Percentiles rank a stretch among this genome's conserved stretches.
These are phyloP conservation scores for Cladopsammia gracilis DNA, from an alignment of 64 coral and sea anemone species.

Conservation along the genomic window DNA sequence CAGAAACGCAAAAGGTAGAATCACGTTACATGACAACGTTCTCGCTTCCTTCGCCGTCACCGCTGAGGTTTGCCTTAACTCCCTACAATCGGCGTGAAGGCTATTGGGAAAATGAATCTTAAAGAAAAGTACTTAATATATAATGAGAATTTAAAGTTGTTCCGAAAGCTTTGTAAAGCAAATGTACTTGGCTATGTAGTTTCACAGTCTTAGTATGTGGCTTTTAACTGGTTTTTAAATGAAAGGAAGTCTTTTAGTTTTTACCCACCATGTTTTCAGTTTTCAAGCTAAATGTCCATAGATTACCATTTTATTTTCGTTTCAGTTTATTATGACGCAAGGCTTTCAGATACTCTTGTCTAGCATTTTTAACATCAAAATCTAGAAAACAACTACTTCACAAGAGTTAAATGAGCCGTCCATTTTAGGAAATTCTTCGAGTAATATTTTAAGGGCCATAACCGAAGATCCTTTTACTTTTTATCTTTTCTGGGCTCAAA, in stretches of 20 bases:
- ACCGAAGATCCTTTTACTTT: background rate
- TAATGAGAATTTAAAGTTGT: background rate
- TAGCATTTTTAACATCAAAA: background rate
- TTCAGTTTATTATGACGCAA: too few relatives aligned
- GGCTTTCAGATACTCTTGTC: background rate
- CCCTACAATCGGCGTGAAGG: background rate
- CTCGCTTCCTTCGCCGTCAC: background rate
- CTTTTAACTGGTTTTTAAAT: too few relatives aligned
- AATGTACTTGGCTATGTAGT: background rate
- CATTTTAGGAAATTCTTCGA: background rate
- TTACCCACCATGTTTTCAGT: too few relatives aligned
- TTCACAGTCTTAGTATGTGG: background rate
- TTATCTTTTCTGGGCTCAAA: slow-evolving; percentile 3
- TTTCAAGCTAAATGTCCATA: too few relatives aligned
- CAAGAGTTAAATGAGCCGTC: too few relatives aligned
- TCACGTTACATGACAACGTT: background rate
- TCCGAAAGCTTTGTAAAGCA: background rate
- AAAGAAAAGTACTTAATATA: background rate
- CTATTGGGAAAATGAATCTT: background rate
- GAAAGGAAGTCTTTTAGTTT: too few relatives aligned
- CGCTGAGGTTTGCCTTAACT: background rate
- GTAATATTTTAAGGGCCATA: background rate
- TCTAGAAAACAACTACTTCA: background rate
- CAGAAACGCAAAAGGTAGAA: too few relatives aligned
- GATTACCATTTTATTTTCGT: too few relatives aligned